phyloP scores from a whole-genome alignment of 1,140 invertebrate species.

The Cydia pomonella region DNA sequence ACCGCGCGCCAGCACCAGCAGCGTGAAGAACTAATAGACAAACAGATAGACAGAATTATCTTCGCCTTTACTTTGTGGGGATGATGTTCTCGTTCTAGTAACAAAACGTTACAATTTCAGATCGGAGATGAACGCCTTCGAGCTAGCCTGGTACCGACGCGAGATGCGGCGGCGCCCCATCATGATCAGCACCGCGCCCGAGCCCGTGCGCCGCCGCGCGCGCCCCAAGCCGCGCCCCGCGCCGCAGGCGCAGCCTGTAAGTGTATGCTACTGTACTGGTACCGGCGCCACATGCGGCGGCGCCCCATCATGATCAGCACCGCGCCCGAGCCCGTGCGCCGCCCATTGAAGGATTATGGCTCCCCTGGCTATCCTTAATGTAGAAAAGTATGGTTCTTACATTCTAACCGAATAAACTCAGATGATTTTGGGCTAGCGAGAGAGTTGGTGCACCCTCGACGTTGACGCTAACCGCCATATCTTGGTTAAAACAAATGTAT shows the following conservation, averaged over 20 bases:
- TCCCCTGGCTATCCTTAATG: too few relatives aligned
- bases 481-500: too few relatives aligned
- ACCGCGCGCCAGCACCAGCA: slow-evolving; percentile 42
- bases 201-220: slow-evolving; percentile 45
- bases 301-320: slow-evolving; percentile 86
- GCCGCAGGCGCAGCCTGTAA: slow-evolving; percentile 43
- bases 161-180: slow-evolving; percentile 87
- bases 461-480: too few relatives aligned
- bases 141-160: slow-evolving; percentile 84
- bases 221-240: slow-evolving; percentile 38
- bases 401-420: too few relatives aligned
- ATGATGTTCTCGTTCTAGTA: background rate
- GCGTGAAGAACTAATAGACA: background rate
- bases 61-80: too few relatives aligned
- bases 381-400: too few relatives aligned
- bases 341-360: too few relatives aligned
- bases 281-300: slow-evolving; percentile 86
- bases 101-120: slow-evolving; percentile 35
- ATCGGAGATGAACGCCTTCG: slow-evolving; percentile 76
- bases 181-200: slow-evolving; percentile 82
- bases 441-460: too few relatives aligned
- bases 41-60: too few relatives aligned
- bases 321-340: slow-evolving; percentile 45
- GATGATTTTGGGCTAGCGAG: too few relatives aligned
- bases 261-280: slow-evolving; percentile 62